Base-by-base conservation (phyloP, 2,797 vertebrate species). In the Aselliscus stoliczkanus region DNA sequence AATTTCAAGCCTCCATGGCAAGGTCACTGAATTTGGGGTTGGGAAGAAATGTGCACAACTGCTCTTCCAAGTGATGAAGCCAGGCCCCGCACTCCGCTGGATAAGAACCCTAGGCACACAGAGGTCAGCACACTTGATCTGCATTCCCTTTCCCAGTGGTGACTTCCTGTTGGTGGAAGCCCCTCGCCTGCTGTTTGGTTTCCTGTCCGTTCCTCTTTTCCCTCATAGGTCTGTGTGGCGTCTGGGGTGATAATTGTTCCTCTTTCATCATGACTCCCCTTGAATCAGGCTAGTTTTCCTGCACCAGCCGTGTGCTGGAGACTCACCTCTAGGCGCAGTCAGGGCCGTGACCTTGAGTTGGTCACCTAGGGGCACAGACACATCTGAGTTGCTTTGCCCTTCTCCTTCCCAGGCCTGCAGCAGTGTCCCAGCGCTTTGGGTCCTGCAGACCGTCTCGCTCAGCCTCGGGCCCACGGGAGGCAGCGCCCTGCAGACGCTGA, bases 71-170 rank as follows among this genome's bases (percentile, higher is more conserved):
- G 56, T n/a, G 20, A 7, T 0, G 6, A 8, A 7, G 31, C 44
- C 3, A 0, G 20, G 23, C 23, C 37, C 23, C 0, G 25, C 23
- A 1, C 21, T 39, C 25, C 0, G 2, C 52, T 54, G 37, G 44
- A 1, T 18, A 9, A 34, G 37, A 17, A 3, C 37, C 2, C 1
- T 11, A 11, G 3, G 12, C 17, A 1, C 0, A 0, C 23, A 10
- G 34, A 34, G 7, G 11, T 17, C 50, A 2, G 0, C 1, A 4
- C 4, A 0, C 21, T 14, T 4, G n/a, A 39, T n/a, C 15, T 12
- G 10, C 23, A 1, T n/a, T 8, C 29, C 70, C 37, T 60, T 15
- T 21, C n/a, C 60, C 21, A 0, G 3, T 3, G 62, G 2, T 7
- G 20, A 25, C 21, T 0, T 29, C n/a, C 44, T 13, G 9, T 5